Evolutionary conservation across 2,888 invertebrate species (phyloP), one percentile per base, ranked within the genome.

Genomic region (Sicus ferrugineus): DNA sequence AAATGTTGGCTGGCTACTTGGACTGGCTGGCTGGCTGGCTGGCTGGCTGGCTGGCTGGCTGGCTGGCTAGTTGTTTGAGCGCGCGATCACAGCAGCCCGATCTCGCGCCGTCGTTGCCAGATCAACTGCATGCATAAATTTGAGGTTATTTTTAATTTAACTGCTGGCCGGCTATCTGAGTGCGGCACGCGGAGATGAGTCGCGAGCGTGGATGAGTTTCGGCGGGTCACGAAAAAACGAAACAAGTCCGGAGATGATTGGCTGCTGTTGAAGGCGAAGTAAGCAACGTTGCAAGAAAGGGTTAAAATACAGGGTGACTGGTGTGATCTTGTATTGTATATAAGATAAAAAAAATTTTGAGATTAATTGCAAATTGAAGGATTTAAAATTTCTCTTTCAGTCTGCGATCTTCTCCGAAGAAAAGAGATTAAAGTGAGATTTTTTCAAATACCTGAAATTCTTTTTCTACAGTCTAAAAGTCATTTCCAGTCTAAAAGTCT

Each of bases 101-200:
- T 52, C 58, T n/a, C 59, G 50, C 28, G 48, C 28, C 11, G 64
- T 50, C 23, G 31, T 23, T 34, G 30, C 28, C n/a, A 46, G 21
- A 21, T 23, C 34, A 34, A 21, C 19, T 42, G 50, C 50, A 56
- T 66, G 66, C 46, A 67, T 67, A 67, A 67, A 59, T 67, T 48
- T 48, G 48, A 67, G 30, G 59, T 48, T 59, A 31, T 48, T 58
- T 67, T 59, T 58, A 67, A 67, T 67, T 67, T 58, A 30, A 31
- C 65, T 34, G 52, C 16, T 28, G 46, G 46, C 46, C 16, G 26
- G 28, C 65, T 16, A 52, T 52, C 64, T 26, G 6, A 26, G 19
- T 34, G 30, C 38, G 16, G 19, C 62, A 19, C 11, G 23, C 14
- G 28, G 21, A 46, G 63, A 48, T 19, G 48, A 42, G 42, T 38